A percentile compares a stretch with the other conserved stretches of the same genome.
Conservation (phyloP, 2,888 invertebrate genomes). For the Agapostemon virescens region DNA sequence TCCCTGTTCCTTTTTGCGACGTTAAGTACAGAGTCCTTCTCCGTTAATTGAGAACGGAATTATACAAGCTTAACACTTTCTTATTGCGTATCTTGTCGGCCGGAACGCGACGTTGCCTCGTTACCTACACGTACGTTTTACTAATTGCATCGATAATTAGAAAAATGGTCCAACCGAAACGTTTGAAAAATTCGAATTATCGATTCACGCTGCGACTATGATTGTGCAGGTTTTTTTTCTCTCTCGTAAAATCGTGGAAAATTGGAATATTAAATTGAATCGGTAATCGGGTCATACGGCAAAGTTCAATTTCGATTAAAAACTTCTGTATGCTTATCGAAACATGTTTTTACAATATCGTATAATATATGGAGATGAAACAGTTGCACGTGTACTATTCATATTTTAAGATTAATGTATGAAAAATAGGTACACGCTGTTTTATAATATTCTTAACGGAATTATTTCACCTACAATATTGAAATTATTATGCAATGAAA, state of each 20-base stretch:
- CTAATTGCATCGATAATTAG: background rate
- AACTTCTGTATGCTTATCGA: background rate
- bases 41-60: constrained; percentile 9
- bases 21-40: constrained; percentile 5
- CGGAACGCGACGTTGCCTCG: background rate
- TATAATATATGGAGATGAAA: too few relatives aligned
- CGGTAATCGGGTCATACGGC: background rate
- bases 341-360: background rate
- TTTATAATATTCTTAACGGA: background rate
- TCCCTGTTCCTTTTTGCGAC: constrained; percentile 18
- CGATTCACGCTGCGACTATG: background rate
- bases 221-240: too few relatives aligned
- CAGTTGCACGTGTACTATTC: too few relatives aligned
- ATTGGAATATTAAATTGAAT: background rate
- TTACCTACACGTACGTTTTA: background rate
- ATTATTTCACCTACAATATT: background rate
- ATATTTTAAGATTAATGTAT: too few relatives aligned
- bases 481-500: background rate
- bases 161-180: background rate
- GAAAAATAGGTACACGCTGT: too few relatives aligned
- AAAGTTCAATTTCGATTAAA: background rate
- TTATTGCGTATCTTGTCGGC: background rate
- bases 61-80: constrained; percentile 10
- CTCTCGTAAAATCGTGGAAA: background rate
- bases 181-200: background rate